These are phyloP conservation scores for Bombylius major DNA, from an alignment of 2,888 invertebrate species.

Conservation along the genomic window DNA sequence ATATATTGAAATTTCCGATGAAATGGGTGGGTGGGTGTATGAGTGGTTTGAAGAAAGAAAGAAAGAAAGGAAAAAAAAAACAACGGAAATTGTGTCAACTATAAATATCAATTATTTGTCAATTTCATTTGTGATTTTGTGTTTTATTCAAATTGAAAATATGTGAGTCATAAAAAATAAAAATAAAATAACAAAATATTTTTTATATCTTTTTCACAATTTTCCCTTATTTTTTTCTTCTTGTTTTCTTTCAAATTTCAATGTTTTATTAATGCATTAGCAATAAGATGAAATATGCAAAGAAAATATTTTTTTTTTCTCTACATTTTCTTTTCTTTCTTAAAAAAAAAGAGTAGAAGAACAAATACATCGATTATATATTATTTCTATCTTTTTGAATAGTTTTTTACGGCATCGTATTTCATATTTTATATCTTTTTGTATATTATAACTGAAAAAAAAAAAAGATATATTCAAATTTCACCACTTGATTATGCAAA, in stretches of 20 bases:
- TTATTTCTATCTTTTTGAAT: not conserved
- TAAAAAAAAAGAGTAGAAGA: not conserved
- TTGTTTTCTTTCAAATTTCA: too few species aligned
- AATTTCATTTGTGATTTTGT: slow-evolving; percentile 6
- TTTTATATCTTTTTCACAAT: not conserved
- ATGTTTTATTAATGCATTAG: too few species aligned
- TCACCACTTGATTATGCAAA: slow-evolving; percentile 38
- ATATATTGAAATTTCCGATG: too few species aligned
- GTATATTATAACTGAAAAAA: slow-evolving; percentile 6
- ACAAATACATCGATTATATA: not conserved
- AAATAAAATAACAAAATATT: not conserved
- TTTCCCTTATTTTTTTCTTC: too few species aligned
- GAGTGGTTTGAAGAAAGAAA: not conserved
- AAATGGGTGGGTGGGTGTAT: too few species aligned
- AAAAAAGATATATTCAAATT: slow-evolving; percentile 29
- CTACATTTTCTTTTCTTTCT: too few species aligned
- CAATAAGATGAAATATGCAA: not conserved
- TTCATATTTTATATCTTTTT: slow-evolving; percentile 12
- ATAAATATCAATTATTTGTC: slow-evolving; percentile 14
- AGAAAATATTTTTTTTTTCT: not conserved
- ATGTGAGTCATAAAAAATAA: not conserved
- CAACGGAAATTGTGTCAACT: slow-evolving; percentile 5
- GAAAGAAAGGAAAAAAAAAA: not conserved
- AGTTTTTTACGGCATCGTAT: slow-evolving; percentile 11
- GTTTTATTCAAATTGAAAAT: slow-evolving; percentile 3